Base-by-base conservation (phyloP, 2,797 vertebrate genomes). In the Macroramphosus scolopax region DNA sequence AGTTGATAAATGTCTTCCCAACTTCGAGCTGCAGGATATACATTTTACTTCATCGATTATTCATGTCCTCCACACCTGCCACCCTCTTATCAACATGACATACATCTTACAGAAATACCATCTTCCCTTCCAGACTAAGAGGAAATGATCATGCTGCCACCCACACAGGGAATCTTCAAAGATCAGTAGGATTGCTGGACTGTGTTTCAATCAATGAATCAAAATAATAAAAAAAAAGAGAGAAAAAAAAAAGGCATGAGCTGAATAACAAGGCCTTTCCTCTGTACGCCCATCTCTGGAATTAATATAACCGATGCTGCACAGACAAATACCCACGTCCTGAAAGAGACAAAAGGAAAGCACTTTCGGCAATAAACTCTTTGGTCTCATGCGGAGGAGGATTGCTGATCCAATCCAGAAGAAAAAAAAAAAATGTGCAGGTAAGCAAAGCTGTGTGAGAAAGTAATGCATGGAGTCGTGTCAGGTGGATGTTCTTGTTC, bases 331-430 rank as follows among this genome's bases (percentile, higher is more conserved):
- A 31, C 31, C 6, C 34, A 6, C 13, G 7, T 57, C 52, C 47
- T 51, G 13, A 28, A 8, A 55, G 40, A 52, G 37, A 49, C 35
- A 15, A 45, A 43, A 24, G 30, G 41, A 3, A 51, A 50, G 61
- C 34, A 47, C 38, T 61, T 49, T 60, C 38, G 51, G 39, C 44
- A 32, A 10, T 39, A 66, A 58, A 72, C 68, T 70, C 71, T 69
- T 51, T 11, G 62, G 67, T 65, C 46, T 50, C 48, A 30, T 22
- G 60, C 20, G 62, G n/a, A 72, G 62, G n/a, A 72, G 67, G 72
- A 83, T 25, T 84, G 86, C 84, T 88, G 83, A 87, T 81, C 75
- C 59, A 82, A 75, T 83, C 78, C 68, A 37, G 75, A 84, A 83
- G 78, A 3, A 3, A 58, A 37, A 77, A 84, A 83, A 80, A 3